phyloP scores from a whole-genome alignment of 1,140 invertebrate genomes.

The Neodiprion lecontei region DNA sequence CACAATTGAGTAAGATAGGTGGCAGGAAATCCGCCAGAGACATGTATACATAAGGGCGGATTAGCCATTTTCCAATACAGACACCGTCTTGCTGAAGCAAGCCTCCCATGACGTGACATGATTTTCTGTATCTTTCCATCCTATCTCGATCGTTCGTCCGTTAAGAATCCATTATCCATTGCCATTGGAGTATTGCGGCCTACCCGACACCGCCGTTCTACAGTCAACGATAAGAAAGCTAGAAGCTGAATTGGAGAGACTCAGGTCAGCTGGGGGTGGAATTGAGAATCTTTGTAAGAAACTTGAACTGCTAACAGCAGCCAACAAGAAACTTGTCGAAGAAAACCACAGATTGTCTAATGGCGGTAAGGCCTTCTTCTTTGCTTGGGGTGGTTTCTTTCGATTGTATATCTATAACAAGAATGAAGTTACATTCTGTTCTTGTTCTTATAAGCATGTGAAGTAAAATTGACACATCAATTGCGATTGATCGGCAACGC shows the following conservation, averaged over 20 bases:
- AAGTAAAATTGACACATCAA: conserved; percentile 33
- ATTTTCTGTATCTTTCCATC: not conserved
- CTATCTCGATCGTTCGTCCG: not conserved
- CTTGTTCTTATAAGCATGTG: conserved; percentile 23
- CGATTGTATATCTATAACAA: conserved; percentile 40
- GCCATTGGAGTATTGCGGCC: conserved; percentile 60
- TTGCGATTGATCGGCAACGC: no score
- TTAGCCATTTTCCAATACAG: not conserved
- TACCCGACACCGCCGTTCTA: conserved; percentile 58
- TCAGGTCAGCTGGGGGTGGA: conserved; percentile 32
- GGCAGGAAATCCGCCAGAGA: no score
- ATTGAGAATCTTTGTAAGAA: conserved; percentile 37
- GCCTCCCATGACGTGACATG: not conserved
- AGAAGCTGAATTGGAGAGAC: conserved; percentile 54
- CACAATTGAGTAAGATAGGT: no score
- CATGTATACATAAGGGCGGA: no score
- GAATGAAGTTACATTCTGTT: conserved; percentile 33
- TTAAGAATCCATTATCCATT: conserved; percentile 63
- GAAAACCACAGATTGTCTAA: conserved; percentile 45
- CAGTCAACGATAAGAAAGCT: conserved; percentile 60
- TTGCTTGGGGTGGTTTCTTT: conserved; percentile 8
- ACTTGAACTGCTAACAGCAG: conserved; percentile 38
- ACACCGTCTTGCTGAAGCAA: not conserved
- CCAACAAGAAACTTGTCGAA: conserved; percentile 44
- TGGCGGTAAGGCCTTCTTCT: conserved; percentile 20